Conservation (phyloP, 2,113 vertebrate genomes). For the Calyptommatus sinebrachiatus region DNA sequence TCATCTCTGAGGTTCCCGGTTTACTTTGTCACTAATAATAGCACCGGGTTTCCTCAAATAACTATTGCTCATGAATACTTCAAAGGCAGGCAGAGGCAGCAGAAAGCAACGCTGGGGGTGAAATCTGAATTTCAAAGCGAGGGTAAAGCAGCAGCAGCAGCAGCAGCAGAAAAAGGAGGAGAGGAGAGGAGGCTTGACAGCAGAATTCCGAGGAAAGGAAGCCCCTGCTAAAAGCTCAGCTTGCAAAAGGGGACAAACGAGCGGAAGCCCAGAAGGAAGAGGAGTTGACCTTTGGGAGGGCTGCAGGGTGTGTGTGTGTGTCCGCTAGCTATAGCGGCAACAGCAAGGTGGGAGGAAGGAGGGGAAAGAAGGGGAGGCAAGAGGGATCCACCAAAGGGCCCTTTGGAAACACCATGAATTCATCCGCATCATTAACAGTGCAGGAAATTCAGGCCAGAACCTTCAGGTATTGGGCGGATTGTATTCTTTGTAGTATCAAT, state of each 20-base stretch:
- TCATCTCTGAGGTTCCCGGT: slow-evolving; percentile 24
- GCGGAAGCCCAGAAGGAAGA: neutral
- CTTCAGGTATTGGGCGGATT: too few species aligned
- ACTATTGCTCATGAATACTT: slow-evolving; percentile 1
- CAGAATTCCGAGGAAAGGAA: neutral
- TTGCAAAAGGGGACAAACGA: too few species aligned
- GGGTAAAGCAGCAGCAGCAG: too few species aligned
- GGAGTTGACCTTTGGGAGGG: neutral
- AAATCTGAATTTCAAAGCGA: slow-evolving; percentile 4
- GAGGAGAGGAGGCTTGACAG: neutral
- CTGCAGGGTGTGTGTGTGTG: too few species aligned
- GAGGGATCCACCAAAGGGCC: neutral
- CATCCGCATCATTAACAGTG: too few species aligned
- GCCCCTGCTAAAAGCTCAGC: neutral
- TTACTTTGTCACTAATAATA: neutral
- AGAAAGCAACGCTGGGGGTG: neutral
- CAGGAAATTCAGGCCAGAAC: too few species aligned
- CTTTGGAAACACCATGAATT: accelerated
- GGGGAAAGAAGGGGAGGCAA: neutral
- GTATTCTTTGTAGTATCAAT: too few species aligned
- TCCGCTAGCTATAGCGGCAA: neutral
- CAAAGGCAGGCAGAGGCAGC: neutral
- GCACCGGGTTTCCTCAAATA: slow-evolving; percentile 9
- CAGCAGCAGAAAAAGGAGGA: neutral
- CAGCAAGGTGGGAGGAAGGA: too few species aligned